Evolutionary conservation across 2,888 invertebrate genomes (phyloP), one percentile per base, ranked within the genome.

Genomic region (Epistrophella euchroma): DNA sequence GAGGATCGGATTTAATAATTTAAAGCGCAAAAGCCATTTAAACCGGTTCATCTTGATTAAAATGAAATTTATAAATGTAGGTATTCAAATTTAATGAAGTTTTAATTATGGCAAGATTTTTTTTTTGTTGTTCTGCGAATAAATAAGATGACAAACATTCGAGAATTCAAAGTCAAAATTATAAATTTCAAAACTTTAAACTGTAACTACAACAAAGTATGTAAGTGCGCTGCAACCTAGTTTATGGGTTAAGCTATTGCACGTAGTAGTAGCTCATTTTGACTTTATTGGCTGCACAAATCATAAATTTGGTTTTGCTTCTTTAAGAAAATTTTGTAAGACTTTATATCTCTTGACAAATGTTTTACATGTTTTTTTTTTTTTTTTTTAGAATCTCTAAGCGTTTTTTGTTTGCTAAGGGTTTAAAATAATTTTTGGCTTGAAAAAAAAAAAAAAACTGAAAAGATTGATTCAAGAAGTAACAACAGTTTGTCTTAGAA

Each of bases 31-130:
- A 28, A 64, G 28, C 17, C 25, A 62, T 62, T 43, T 43, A 6
- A 64, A 40, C 62, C 43, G 62, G 62, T 64, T 64, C 43, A 62
- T 22, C 25, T 28, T 11, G 17, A 45, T 43, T 43, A 17, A n/a
- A 17, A 45, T 25, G 10, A 28, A 64, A 43, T 15, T n/a, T 10
- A 9, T 17, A 37, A 5, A 11, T 2, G 4, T 17, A 62, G 25
- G 9, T 40, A 62, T 25, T 43, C 25, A 25, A 62, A 62, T 43
- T 43, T 25, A 25, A 25, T 25, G 22, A 25, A 25, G 25, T 52
- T 25, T 50, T 52, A 52, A 15, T 52, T 52, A 7, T 9, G 25
- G 25, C 6, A 6, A 15, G 6, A 52, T 25, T 25, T 13, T 25
- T 15, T 32, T 32, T 4, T 28, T 28, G 4, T 28, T 28, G 2